Evolutionary conservation across 53 echinoderm and acorn worm species (phyloP), one percentile per base, ranked within the genome.

Genomic region (Antedon mediterranea): DNA sequence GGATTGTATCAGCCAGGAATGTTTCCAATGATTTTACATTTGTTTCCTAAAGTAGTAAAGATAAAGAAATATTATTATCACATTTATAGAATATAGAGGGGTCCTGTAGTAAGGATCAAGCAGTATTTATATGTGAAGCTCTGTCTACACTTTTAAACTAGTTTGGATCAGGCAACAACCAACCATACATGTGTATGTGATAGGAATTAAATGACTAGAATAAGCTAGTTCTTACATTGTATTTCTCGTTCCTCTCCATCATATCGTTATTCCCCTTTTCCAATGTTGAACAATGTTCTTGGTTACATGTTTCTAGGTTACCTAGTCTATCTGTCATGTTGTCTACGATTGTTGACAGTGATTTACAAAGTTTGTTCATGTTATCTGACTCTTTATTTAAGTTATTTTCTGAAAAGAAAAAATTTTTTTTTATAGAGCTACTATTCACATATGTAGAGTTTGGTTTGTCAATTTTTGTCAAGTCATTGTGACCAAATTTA

Each of bases 1-100:
- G 77, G 78, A 85, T 81, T 27, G 44, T 43, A 30, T 84, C 43
- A 44, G 70, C 41, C 31, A 82, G 80, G 78, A 90, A 90, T 32
- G 43, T 30, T 29, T 82, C 43, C 28, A 78, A 74, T 82, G 57
- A 18, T 57, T 57, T 18, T 11, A 57, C 20, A 18, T 57, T 57
- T 18, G 9, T 57, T 18, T 57, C 57, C 57, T 57, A 26, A 11
- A 57, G 7, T 23, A 57, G 20, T 57, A 26, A 57, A 23, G 57
- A 26, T 18, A 57, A 37, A 6, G 4, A 37, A 4, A 4, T 37
- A 11, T 37, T 37, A 37, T 11, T 37, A 6, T 37, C 4, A 37
- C 37, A 6, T 37, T 37, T 37, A 37, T n/a, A n/a, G n/a, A n/a
- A n/a, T n/a, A n/a, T n/a, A n/a, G n/a, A n/a, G n/a, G n/a, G n/a